Evolutionary conservation across 2,113 vertebrate genomes (phyloP).

Genomic region (human): DNA sequence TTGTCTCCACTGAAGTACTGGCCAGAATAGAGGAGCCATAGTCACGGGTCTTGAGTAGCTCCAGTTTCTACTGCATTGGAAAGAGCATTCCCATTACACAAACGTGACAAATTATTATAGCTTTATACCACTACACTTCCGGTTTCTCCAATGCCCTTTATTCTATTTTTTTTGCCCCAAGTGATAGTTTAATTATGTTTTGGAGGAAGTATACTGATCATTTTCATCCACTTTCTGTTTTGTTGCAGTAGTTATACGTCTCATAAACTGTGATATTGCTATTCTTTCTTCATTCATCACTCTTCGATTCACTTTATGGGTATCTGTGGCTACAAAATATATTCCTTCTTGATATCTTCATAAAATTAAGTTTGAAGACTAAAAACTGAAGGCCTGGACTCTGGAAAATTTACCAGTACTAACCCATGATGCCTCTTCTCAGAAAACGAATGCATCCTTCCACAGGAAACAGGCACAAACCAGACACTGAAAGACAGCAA

Average conservation of each 20-base stretch:
- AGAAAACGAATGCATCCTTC: not conserved
- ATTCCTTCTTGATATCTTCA: not conserved
- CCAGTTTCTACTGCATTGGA: not conserved
- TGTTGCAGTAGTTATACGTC: not conserved
- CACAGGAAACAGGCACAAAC: not conserved
- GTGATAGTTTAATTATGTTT: not conserved
- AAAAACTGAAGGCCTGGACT: not conserved
- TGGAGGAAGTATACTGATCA: not conserved
- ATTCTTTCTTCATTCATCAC: not conserved
- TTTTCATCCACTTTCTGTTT: not conserved
- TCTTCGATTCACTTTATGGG: not conserved
- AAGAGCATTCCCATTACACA: not conserved
- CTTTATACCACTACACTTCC: not conserved
- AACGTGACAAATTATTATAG: not conserved
- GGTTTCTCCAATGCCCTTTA: not conserved
- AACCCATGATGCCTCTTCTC: not conserved
- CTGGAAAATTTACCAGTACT: not conserved
- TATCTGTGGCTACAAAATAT: not conserved
- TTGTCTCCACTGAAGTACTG: not conserved
- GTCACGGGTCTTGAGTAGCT: not conserved
- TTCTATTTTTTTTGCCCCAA: not conserved
- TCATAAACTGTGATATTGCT: not conserved
- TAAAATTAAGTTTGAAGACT: slow-evolving; percentile 10
- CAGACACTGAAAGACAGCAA: not conserved
- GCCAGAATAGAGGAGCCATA: not conserved